phyloP scores from a whole-genome alignment of 2,888 invertebrate genomes.

The Folsomia candida region DNA sequence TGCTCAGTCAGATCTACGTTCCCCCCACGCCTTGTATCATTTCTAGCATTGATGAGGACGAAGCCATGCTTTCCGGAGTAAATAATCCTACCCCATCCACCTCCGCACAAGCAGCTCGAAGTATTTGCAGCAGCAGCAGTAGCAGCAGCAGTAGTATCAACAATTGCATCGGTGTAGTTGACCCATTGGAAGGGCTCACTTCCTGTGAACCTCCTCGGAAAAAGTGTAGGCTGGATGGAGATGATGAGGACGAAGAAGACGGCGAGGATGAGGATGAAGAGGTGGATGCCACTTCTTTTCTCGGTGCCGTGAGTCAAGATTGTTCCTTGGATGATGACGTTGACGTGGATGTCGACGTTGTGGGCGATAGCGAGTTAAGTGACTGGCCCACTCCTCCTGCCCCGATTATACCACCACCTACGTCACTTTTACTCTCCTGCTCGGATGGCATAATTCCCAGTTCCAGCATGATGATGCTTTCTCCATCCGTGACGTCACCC shows the following conservation, averaged over 20 bases:
- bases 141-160: neutral
- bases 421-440: slow-evolving; percentile 22
- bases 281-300: slow-evolving; percentile 31
- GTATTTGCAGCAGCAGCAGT: slow-evolving; percentile 1
- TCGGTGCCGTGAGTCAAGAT: slow-evolving; percentile 23
- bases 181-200: neutral
- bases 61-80: slow-evolving; percentile 14
- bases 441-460: slow-evolving; percentile 9
- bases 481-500: slow-evolving; percentile 26
- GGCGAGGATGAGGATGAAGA: slow-evolving; percentile 60
- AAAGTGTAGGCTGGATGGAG: slow-evolving; percentile 28
- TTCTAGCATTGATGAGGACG: slow-evolving; percentile 53
- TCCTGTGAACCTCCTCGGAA: neutral
- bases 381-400: slow-evolving; percentile 48
- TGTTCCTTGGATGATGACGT: slow-evolving; percentile 45
- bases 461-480: slow-evolving; percentile 28
- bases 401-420: slow-evolving; percentile 23
- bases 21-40: slow-evolving; percentile 68
- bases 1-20: slow-evolving; percentile 69
- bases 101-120: slow-evolving; percentile 11
- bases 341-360: slow-evolving; percentile 46
- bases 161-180: slow-evolving; percentile 9
- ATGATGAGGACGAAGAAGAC: slow-evolving; percentile 60
- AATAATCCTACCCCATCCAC: slow-evolving; percentile 21
- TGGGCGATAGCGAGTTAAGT: slow-evolving; percentile 47